These are phyloP conservation scores for Phyllopteryx taeniolatus DNA, from an alignment of 2,113 vertebrate species.

Conservation along the genomic window DNA sequence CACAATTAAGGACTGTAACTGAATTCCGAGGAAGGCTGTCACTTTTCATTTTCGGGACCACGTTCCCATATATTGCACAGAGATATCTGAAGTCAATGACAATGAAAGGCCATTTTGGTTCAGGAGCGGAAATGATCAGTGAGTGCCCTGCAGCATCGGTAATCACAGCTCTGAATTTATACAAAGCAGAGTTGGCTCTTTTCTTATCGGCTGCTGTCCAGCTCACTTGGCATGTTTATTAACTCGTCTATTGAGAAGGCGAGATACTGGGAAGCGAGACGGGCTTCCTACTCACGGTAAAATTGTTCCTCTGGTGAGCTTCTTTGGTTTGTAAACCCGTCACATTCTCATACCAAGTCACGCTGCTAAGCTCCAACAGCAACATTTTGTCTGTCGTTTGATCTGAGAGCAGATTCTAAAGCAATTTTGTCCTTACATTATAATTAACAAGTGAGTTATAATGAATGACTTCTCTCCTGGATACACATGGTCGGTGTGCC, in stretches of 20 bases:
- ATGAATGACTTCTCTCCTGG: constrained; percentile 14
- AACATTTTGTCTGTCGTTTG: constrained; percentile 42
- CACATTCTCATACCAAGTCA: constrained; percentile 14
- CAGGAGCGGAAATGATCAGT: constrained; percentile 23
- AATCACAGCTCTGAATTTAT: constrained; percentile 39
- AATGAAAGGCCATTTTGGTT: constrained; percentile 24
- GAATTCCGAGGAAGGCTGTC: constrained; percentile 26
- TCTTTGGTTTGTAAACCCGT: constrained; percentile 11
- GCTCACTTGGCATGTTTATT: constrained; percentile 44
- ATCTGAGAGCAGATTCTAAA: constrained; percentile 8
- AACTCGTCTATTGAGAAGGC: constrained; percentile 28
- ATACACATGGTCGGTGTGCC: neutral
- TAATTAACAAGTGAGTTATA: neutral
- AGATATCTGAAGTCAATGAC: constrained; percentile 24
- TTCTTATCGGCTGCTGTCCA: constrained; percentile 10
- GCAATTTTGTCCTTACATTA: no score
- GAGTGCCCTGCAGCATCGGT: constrained; percentile 26
- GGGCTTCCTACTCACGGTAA: neutral
- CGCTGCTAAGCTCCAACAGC: constrained; percentile 9
- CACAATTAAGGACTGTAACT: constrained; percentile 7
- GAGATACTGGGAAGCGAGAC: constrained; percentile 10
- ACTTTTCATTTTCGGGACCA: constrained; percentile 25
- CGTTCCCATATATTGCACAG: constrained; percentile 23
- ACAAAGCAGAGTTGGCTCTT: constrained; percentile 16
- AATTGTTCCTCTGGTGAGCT: neutral